Base-by-base conservation (phyloP, 1,140 invertebrate genomes). In the Dysdera silvatica region DNA sequence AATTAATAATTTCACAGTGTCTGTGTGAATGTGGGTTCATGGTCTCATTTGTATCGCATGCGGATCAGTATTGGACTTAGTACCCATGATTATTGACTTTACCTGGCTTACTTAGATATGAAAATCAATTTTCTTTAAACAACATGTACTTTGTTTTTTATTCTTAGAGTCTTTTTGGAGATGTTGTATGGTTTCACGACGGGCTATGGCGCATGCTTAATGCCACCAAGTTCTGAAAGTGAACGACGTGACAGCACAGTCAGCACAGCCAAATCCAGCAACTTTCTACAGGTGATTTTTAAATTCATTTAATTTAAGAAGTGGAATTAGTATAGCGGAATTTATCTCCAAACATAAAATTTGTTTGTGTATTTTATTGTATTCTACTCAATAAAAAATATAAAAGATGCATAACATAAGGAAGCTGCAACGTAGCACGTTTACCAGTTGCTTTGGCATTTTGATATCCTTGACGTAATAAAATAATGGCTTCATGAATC, bases 161-260 rank as follows among this genome's bases (percentile, higher is more conserved):
- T 53, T 28, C 71, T 28, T 68, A 82, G 83, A 68, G 85, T 86
- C 16, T 91, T 91, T 72, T 87, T 95, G 80, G 91, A 95, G 79
- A 94, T 95, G 90, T 76, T 95, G 20, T 95, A 95, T 74, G 91
- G 91, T 61, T 94, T 95, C 69, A 89, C 91, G 71, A 89, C 90
- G 0, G 89, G 89, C 37, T 93, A 93, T 73, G 89, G 91, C n/a
- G 91, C 89, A 53, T 90, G 37, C 88, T 1, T 89, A 91, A 80
- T 89, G 91, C 59, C 90, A 89, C 1, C 89, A 92, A 3, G 32
- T 26, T 18, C 56, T 10, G 89, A 89, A 0, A 89, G 87, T 10
- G 75, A 91, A 31, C 20, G 20, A 81, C 62, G 35, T 41, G 43
- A 91, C 4, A 89, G 87, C 57, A 88, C 0, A 86, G 87, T 68